A percentile compares a stretch with the other conserved stretches of the same genome.
phyloP scores from a whole-genome alignment of 2,797 vertebrate genomes.

The Phalloptychus januarius region DNA sequence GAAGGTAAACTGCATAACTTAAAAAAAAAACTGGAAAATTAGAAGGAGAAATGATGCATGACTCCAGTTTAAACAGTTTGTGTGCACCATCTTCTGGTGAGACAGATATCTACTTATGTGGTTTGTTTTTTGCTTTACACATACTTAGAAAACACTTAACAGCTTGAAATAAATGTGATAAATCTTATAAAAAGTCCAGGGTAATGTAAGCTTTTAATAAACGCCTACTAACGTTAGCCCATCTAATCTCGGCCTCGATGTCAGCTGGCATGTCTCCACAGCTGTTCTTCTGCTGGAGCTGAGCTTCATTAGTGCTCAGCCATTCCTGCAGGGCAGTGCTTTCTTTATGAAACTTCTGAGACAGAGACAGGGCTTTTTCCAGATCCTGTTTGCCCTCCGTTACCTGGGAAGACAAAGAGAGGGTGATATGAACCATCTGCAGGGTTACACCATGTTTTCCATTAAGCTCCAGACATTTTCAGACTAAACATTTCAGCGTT shows the following conservation, averaged over 20 bases:
- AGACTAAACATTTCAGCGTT: background rate
- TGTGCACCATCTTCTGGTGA: constrained; percentile 52
- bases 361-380: constrained; percentile 89
- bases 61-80: background rate
- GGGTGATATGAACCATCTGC: background rate
- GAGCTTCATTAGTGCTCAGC: constrained; percentile 84
- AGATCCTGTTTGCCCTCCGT: constrained; percentile 96
- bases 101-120: background rate
- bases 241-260: constrained; percentile 90
- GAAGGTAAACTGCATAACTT: background rate
- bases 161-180: background rate
- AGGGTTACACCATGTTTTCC: background rate
- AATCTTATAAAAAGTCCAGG: background rate
- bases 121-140: background rate
- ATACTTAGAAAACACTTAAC: background rate
- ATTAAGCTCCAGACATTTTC: background rate
- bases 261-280: constrained; percentile 87
- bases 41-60: background rate
- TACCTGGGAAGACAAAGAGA: constrained; percentile 79
- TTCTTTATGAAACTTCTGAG: constrained; percentile 89
- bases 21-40: background rate
- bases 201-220: background rate
- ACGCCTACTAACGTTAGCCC: constrained; percentile 89
- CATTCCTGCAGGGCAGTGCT: constrained; percentile 85
- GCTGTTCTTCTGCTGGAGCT: constrained; percentile 88